Percentiles rank a stretch among this genome's conserved stretches.
phyloP scores from a whole-genome alignment of 2,113 vertebrate genomes.

The Hypanus sabinus region DNA sequence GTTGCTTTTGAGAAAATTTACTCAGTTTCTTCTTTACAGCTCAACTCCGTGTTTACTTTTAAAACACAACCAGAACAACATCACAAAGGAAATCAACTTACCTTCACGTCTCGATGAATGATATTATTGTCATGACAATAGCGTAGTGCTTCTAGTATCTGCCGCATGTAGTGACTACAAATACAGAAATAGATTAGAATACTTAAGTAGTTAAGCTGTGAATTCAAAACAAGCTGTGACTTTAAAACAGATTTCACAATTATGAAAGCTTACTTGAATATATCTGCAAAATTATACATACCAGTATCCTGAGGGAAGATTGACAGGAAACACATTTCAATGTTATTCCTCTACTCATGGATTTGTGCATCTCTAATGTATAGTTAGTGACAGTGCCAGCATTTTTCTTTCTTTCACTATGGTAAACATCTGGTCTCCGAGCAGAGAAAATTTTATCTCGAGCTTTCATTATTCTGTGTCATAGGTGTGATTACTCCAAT shows the following conservation, averaged over 20 bases:
- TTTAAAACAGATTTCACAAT: not conserved
- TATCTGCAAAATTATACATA: not conserved
- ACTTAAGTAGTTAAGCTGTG: not conserved
- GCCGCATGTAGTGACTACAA: slow-evolving; percentile 95
- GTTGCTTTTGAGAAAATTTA: not conserved
- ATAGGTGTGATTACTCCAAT: not conserved
- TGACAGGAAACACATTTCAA: not conserved
- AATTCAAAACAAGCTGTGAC: slow-evolving; percentile 1
- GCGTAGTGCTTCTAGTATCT: slow-evolving; percentile 92
- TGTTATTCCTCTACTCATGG: not conserved
- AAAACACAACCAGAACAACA: not conserved
- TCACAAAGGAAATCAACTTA: slow-evolving; percentile 52
- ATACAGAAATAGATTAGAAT: slow-evolving; percentile 40
- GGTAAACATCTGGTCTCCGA: not conserved
- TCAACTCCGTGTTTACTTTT: not conserved
- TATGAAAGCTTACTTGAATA: not conserved
- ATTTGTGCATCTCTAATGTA: not conserved
- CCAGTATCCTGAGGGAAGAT: not conserved
- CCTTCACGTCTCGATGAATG: slow-evolving; percentile 97
- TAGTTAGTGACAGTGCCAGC: not conserved
- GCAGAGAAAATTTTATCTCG: not conserved
- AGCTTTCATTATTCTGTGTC: not conserved
- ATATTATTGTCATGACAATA: slow-evolving; percentile 99
- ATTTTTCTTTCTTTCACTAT: not conserved
- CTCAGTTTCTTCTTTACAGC: not conserved